These are phyloP conservation scores for Hylaeus anthracinus DNA, from an alignment of 1,140 invertebrate species.

Conservation along the genomic window DNA sequence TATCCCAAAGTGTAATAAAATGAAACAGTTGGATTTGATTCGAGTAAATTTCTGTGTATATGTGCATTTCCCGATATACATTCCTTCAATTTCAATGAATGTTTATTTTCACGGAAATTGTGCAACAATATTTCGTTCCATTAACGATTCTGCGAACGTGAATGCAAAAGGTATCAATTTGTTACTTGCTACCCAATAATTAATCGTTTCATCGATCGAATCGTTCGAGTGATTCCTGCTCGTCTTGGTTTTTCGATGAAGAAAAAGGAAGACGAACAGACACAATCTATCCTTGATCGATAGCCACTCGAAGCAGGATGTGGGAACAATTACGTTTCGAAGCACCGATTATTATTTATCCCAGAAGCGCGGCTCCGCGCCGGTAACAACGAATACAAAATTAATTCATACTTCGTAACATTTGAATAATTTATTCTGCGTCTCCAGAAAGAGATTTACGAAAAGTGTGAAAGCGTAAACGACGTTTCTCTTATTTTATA, in stretches of 20 bases:
- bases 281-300: conserved; percentile 30
- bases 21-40: too few relatives aligned
- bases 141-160: conserved; percentile 35
- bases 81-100: too few relatives aligned
- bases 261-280: neutral
- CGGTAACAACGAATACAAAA: neutral
- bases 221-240: conserved; percentile 14
- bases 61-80: too few relatives aligned
- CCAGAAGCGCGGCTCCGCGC: neutral
- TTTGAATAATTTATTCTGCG: neutral
- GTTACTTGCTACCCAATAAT: conserved; percentile 42
- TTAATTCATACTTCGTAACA: neutral
- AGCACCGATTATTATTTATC: conserved; percentile 38
- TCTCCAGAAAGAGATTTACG: neutral
- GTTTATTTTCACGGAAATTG: neutral
- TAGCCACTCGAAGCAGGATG: conserved; percentile 50
- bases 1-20: too few relatives aligned
- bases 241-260: conserved; percentile 1
- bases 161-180: conserved; percentile 41
- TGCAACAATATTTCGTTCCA: neutral
- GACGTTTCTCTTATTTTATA: neutral
- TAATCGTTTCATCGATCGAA: conserved; percentile 23
- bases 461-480: neutral
- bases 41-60: too few relatives aligned
- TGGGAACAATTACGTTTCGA: conserved; percentile 35